These are phyloP conservation scores for Flexamia atlantica DNA, from an alignment of 2,888 invertebrate genomes.

Conservation along the genomic window DNA sequence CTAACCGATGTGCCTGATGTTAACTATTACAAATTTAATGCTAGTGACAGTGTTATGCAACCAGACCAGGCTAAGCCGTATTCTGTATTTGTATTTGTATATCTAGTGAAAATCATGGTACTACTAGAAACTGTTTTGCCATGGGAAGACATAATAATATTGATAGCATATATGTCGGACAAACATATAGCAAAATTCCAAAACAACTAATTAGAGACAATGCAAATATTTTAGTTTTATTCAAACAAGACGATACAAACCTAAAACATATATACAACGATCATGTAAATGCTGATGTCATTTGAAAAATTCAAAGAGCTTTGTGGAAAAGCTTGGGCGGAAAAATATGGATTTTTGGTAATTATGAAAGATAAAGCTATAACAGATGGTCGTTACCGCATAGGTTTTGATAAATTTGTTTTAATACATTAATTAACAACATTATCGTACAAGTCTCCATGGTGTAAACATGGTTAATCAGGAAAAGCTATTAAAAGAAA, in stretches of 20 bases:
- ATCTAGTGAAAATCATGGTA: slow-evolving; percentile 53
- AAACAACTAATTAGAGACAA: slow-evolving; percentile 74
- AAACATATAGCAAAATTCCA: slow-evolving; percentile 68
- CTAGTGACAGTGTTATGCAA: slow-evolving; percentile 19
- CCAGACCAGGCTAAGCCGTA: slow-evolving; percentile 48
- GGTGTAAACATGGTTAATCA: too few species aligned
- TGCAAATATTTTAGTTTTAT: slow-evolving; percentile 72
- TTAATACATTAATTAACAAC: too few species aligned
- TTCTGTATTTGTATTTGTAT: slow-evolving; percentile 59
- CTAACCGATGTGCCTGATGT: slow-evolving; percentile 21
- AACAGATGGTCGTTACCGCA: slow-evolving; percentile 71
- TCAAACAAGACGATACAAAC: slow-evolving; percentile 73
- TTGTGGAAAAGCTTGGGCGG: slow-evolving; percentile 71
- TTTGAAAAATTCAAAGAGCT: slow-evolving; percentile 70
- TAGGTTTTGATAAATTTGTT: slow-evolving; percentile 70
- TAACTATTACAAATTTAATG: slow-evolving; percentile 31
- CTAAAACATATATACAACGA: slow-evolving; percentile 70
- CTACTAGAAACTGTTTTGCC: slow-evolving; percentile 41
- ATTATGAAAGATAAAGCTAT: slow-evolving; percentile 69
- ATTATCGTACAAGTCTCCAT: too few species aligned
- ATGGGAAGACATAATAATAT: slow-evolving; percentile 59
- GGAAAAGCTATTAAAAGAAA: too few species aligned
- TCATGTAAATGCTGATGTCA: slow-evolving; percentile 62
- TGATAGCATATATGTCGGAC: slow-evolving; percentile 44
- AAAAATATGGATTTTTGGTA: slow-evolving; percentile 61